These are phyloP conservation scores for Bombylius discolor DNA, from an alignment of 2,888 invertebrate genomes.

Conservation along the genomic window DNA sequence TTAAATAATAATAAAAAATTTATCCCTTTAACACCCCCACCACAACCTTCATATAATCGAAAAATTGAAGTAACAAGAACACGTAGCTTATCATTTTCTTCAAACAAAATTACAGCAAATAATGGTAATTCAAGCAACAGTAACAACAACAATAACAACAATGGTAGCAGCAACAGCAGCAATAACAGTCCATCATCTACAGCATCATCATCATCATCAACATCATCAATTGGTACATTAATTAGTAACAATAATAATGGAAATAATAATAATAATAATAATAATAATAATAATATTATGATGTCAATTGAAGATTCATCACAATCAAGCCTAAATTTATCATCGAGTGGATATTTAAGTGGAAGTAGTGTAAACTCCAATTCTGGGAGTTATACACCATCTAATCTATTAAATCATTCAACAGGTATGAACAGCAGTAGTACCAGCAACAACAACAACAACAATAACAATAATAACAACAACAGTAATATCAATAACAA, in stretches of 20 bases:
- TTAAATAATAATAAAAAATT: conserved; percentile 10
- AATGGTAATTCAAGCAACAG: neutral
- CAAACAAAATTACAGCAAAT: conserved; percentile 34
- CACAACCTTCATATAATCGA: conserved; percentile 28
- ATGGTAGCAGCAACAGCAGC: conserved; percentile 3
- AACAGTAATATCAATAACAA: neutral
- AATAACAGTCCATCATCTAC: conserved; percentile 1
- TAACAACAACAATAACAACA: neutral
- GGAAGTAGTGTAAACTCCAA: conserved; percentile 19
- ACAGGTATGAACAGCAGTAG: neutral
- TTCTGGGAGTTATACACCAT: conserved; percentile 9
- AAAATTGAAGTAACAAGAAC: conserved; percentile 28
- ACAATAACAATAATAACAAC: neutral
- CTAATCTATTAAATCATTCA: conserved; percentile 6
- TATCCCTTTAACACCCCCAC: conserved; percentile 31
- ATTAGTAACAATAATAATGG: conserved; percentile 5
- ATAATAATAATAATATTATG: neutral
- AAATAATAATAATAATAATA: neutral
- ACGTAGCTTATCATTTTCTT: conserved; percentile 34
- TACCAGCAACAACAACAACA: neutral
- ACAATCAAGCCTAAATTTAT: conserved; percentile 23
- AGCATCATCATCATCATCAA: conserved; percentile 8
- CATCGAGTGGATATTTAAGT: conserved; percentile 23
- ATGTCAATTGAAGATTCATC: conserved; percentile 18
- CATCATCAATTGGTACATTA: conserved; percentile 13